Conservation (phyloP, 2,888 invertebrate species). For the Leptinotarsa peninsularis region DNA sequence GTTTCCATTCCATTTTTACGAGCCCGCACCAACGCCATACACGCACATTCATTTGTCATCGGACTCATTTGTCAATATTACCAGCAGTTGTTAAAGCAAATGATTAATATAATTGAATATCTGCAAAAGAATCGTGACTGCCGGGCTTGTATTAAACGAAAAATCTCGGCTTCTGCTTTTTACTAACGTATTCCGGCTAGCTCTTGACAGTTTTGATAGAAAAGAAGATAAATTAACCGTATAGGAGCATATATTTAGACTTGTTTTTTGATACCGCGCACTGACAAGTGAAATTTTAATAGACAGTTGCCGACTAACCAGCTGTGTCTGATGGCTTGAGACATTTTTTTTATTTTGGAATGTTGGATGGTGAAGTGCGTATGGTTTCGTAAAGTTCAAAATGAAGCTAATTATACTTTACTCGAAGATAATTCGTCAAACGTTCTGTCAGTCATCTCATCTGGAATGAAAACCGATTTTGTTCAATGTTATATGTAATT, state of each 20-base stretch:
- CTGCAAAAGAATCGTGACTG: constrained; percentile 28
- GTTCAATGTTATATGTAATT: too few species aligned
- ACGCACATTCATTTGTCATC: constrained; percentile 27
- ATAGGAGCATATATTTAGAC: constrained; percentile 28
- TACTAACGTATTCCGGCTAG: constrained; percentile 15
- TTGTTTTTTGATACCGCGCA: constrained; percentile 24
- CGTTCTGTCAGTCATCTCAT: background rate
- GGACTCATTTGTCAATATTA: constrained; percentile 28
- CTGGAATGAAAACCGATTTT: background rate
- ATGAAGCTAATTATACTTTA: background rate
- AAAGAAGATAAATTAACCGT: constrained; percentile 31
- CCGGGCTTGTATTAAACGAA: constrained; percentile 20
- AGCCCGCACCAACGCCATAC: constrained; percentile 4
- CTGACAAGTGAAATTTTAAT: constrained; percentile 31
- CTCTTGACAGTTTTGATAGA: constrained; percentile 30
- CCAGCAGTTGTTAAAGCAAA: constrained; percentile 26
- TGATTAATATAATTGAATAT: constrained; percentile 30
- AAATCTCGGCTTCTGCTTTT: constrained; percentile 25
- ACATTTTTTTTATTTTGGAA: constrained; percentile 15
- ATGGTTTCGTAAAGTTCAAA: constrained; percentile 11
- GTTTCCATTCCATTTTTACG: background rate
- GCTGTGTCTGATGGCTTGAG: constrained; percentile 24
- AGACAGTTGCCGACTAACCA: constrained; percentile 29
- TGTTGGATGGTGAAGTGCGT: constrained; percentile 11
- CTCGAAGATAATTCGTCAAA: constrained; percentile 2